A percentile compares a stretch with the other conserved stretches of the same genome.
phyloP scores from a whole-genome alignment of 2,888 invertebrate species.

The Dasysyrphus albostriatus region DNA sequence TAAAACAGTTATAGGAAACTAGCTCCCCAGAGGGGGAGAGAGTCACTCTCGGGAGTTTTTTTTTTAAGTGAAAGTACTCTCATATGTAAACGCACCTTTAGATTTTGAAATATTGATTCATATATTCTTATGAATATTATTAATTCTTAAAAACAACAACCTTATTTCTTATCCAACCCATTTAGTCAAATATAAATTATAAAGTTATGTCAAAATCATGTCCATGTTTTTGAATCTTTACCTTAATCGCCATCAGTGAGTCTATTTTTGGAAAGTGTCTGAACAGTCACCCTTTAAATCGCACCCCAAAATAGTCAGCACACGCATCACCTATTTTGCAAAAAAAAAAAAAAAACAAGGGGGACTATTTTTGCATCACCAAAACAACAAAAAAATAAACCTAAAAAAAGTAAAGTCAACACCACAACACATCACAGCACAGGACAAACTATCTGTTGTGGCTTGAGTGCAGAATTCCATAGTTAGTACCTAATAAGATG shows the following conservation, averaged over 20 bases:
- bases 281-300: conserved; percentile 64
- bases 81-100: too few species aligned
- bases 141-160: too few species aligned
- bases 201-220: conserved; percentile 15
- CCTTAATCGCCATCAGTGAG: background rate
- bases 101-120: too few species aligned
- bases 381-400: conserved; percentile 17
- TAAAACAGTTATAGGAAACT: too few species aligned
- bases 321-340: conserved; percentile 47
- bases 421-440: background rate
- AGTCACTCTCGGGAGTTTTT: too few species aligned
- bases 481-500: conserved; percentile 64
- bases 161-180: too few species aligned
- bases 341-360: conserved; percentile 34
- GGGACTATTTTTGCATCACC: conserved; percentile 60
- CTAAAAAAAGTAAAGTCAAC: background rate
- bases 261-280: conserved; percentile 53
- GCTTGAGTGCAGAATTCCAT: conserved; percentile 54
- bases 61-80: too few species aligned
- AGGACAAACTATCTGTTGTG: conserved; percentile 42
- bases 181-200: background rate
- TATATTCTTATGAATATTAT: too few species aligned
- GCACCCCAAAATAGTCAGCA: conserved; percentile 66
- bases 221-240: conserved; percentile 10
- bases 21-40: too few species aligned